A percentile compares a stretch with the other conserved stretches of the same genome.
These are phyloP conservation scores for Liodrosophila aerea DNA, from an alignment of 2,888 invertebrate species.

Conservation along the genomic window DNA sequence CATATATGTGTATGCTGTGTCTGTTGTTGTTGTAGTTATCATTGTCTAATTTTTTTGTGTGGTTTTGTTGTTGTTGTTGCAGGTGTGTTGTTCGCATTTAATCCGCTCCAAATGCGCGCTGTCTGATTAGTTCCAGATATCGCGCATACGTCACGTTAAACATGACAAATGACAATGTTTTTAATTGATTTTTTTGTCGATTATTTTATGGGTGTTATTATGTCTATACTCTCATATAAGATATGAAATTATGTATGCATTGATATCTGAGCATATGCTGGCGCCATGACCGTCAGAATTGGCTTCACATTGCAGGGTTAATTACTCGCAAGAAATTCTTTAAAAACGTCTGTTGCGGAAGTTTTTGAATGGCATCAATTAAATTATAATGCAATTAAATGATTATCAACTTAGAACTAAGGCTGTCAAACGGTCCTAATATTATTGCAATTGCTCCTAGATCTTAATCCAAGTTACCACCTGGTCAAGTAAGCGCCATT, in stretches of 20 bases:
- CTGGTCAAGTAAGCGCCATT: too few species aligned
- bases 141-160: constrained; percentile 58
- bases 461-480: too few species aligned
- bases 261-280: constrained; percentile 18
- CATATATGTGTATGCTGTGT: constrained; percentile 21
- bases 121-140: constrained; percentile 57
- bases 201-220: constrained; percentile 26
- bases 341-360: constrained; percentile 35
- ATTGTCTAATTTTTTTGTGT: too few species aligned
- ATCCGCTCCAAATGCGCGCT: constrained; percentile 40
- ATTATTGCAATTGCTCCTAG: constrained; percentile 15
- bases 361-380: constrained; percentile 14
- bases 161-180: constrained; percentile 59
- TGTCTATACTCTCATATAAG: constrained; percentile 19
- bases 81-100: constrained; percentile 23
- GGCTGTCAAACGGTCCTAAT: constrained; percentile 9
- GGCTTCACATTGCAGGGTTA: constrained; percentile 2
- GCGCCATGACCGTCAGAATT: constrained; percentile 38
- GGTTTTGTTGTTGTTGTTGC: constrained; percentile 26
- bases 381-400: constrained; percentile 48
- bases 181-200: constrained; percentile 8
- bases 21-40: constrained; percentile 23
- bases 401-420: constrained; percentile 34
- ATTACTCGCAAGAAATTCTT: constrained; percentile 39
- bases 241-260: constrained; percentile 2